A percentile compares a stretch with the other conserved stretches of the same genome.
phyloP scores from a whole-genome alignment of 2,113 vertebrate species.

The Seriola rivoliana region DNA sequence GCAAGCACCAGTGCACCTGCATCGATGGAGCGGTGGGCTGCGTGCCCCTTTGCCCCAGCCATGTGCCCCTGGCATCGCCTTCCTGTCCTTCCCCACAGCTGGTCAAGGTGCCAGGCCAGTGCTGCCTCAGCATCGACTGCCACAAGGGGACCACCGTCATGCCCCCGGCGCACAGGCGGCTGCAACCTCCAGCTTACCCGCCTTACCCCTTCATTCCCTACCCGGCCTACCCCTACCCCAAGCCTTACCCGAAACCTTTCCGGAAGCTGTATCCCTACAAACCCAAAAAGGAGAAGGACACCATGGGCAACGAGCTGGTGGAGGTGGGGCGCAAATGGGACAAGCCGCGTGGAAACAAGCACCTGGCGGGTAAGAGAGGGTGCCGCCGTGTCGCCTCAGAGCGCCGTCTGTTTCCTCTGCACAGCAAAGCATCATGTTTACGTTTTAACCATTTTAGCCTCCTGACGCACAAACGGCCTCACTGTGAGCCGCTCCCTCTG shows the following conservation, averaged over 20 bases:
- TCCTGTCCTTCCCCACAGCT: slow-evolving; percentile 83
- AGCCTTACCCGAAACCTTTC: slow-evolving; percentile 66
- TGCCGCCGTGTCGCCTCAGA: slow-evolving; percentile 30
- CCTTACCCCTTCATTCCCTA: slow-evolving; percentile 76
- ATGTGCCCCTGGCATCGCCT: slow-evolving; percentile 79
- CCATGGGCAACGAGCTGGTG: slow-evolving; percentile 80
- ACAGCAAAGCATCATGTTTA: slow-evolving; percentile 73
- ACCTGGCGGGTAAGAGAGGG: slow-evolving; percentile 77
- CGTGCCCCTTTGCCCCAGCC: slow-evolving; percentile 85
- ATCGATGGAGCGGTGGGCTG: slow-evolving; percentile 89
- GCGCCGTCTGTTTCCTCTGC: slow-evolving; percentile 56
- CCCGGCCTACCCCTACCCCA: slow-evolving; percentile 71
- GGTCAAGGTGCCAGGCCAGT: slow-evolving; percentile 86
- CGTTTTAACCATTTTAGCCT: slow-evolving; percentile 58
- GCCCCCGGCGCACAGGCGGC: slow-evolving; percentile 55
- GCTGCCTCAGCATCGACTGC: slow-evolving; percentile 86
- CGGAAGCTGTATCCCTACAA: slow-evolving; percentile 73
- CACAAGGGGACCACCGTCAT: slow-evolving; percentile 65
- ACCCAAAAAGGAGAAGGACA: slow-evolving; percentile 74
- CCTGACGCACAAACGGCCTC: slow-evolving; percentile 71
- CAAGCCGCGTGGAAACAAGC: slow-evolving; percentile 73
- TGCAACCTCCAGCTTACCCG: slow-evolving; percentile 63
- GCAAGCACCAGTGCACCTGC: slow-evolving; percentile 90
- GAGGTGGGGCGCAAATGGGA: slow-evolving; percentile 78
- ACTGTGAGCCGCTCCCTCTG: slow-evolving; percentile 67